Base-by-base conservation (phyloP, 2,113 vertebrate species). In the Brienomyrus longianalis region DNA sequence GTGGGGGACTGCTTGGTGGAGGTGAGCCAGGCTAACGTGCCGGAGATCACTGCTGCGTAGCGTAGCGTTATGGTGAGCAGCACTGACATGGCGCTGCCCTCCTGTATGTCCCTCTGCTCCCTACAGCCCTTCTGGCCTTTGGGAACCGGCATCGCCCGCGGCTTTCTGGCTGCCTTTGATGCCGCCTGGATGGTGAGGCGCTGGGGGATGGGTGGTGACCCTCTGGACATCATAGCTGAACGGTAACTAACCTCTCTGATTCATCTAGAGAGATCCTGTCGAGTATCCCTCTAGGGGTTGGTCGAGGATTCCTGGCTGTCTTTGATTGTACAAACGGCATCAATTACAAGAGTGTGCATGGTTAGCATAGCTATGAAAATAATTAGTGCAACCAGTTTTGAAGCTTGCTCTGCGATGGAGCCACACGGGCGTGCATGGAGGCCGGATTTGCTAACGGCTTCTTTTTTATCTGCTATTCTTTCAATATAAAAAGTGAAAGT, bases 1-100 rank as follows among this genome's bases (percentile, higher is more conserved):
- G 97, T 99, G 88, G 98, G 98, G 87, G 98, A 99, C 95, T 98
- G 97, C 87, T 93, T 99, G 88, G 97, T 99, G 92, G 98, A 99
- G 97, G 98, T 99, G 94, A 92, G 96, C 19, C 83, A n/a, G 45
- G 45, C 45, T 1, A 9, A 19, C 6, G 19, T 3, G 43, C 39
- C 3, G 39, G 39, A 39, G 2, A 39, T 39, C 39, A 39, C 39
- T 39, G 39, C 39, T 39, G 39, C 39, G 1, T 39, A 39, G 39
- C 2, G 39, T 39, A 39, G 39, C 39, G 39, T 39, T 39, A 39
- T 1, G 1, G 74, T 27, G 83, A 23, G 21, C 27, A 4, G 62
- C 83, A 27, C 83, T n/a, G 48, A 27, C 27, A 10, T 54, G 27
- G 31, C 2, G 8, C 1, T 86, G 15, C 3, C 6, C 3, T 8